Evolutionary conservation across 2,888 invertebrate species (phyloP), one percentile per base, ranked within the genome.

Genomic region (Teinopalpus imperialis): DNA sequence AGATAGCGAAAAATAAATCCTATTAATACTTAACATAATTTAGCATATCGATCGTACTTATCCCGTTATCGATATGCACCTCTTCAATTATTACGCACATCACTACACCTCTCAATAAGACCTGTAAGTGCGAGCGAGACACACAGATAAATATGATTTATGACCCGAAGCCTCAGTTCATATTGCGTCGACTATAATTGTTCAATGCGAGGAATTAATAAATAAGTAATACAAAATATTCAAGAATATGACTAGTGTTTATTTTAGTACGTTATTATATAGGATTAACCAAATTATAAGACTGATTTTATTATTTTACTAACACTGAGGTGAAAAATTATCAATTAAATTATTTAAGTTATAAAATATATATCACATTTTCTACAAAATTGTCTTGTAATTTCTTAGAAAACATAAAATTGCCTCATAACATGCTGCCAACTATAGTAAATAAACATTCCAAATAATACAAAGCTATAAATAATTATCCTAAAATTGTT

Each of bases 401-500:
- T 30, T 20, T 14, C 21, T n/a, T 23, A 29, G 9, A 29, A 43
- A 7, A 24, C 37, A 20, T 39, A 31, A 7, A 20, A 20, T 8
- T 43, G 10, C 8, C 9, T 31, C 7, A 9, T 14, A 16, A 30
- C 20, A n/a, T 14, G 9, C 14, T 14, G 21, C 30, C 8, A 16
- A 4, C 3, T 10, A 20, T 13, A 21, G n/a, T 12, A 21, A 36
- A 6, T 24, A 36, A 36, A 43, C 10, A 27, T 21, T n/a, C 8
- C 5, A 26, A 27, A 43, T 7, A 26, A 30, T 23, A 43, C 8
- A 21, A 44, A 23, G 30, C 16, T 37, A 14, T 16, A 8, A 31
- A 36, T 10, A 18, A 32, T 12, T 39, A 47, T 35, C 16, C 21
- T 36, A 39, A 50, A 54, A 51, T 50, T 56, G 16, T 59, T 66